Percentiles rank a stretch among this genome's conserved stretches.
Evolutionary conservation across 1,140 invertebrate genomes (phyloP).

Genomic region (Trichonephila clavata): DNA sequence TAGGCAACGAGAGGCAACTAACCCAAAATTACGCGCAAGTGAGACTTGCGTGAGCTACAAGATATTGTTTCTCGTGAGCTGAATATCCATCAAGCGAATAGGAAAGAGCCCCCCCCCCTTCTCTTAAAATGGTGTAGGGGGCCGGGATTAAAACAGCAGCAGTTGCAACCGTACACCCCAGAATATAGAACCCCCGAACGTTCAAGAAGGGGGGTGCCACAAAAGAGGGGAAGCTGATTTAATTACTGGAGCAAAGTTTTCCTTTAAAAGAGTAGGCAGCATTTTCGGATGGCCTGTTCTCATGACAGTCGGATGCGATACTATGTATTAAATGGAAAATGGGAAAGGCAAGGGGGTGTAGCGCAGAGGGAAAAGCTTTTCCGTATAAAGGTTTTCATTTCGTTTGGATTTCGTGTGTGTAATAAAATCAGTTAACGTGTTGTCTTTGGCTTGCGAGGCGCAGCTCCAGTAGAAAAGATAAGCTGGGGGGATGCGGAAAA

Average conservation of each 20-base stretch:
- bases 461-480: not conserved
- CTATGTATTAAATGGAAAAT: conserved; percentile 76
- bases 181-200: conserved; percentile 3
- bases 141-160: conserved; percentile 74
- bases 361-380: conserved; percentile 31
- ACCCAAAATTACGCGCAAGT: conserved; percentile 76
- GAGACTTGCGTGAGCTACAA: conserved; percentile 75
- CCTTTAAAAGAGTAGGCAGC: conserved; percentile 75
- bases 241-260: conserved; percentile 76
- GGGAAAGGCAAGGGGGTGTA: conserved; percentile 19
- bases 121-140: conserved; percentile 66
- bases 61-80: conserved; percentile 76
- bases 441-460: conserved; percentile 54
- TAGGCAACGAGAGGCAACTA: conserved; percentile 76
- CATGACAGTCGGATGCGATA: conserved; percentile 76
- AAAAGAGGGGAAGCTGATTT: conserved; percentile 67
- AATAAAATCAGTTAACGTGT: conserved; percentile 76
- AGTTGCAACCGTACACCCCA: conserved; percentile 73
- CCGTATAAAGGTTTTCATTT: conserved; percentile 73
- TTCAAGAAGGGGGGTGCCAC: not conserved
- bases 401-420: conserved; percentile 67
- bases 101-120: conserved; percentile 50
- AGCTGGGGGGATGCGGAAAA: conserved; percentile 39
- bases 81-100: conserved; percentile 76
- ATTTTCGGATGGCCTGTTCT: conserved; percentile 75